phyloP scores from a whole-genome alignment of 2,797 vertebrate species.

The Fringilla coelebs region DNA sequence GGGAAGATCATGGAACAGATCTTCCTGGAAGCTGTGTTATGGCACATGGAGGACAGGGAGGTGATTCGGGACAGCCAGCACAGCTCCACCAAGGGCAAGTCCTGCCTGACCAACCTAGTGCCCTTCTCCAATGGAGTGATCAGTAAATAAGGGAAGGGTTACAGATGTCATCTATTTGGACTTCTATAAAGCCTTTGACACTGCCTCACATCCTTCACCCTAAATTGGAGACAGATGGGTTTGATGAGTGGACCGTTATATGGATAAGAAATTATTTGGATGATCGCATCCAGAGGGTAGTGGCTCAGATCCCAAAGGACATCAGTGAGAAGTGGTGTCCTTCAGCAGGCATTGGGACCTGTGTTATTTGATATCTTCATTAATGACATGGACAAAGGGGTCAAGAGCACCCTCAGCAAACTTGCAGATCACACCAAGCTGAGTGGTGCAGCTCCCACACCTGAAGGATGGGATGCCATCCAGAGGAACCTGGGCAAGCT shows the following conservation, averaged over 20 bases:
- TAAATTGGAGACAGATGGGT: not conserved
- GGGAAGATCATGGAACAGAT: not conserved
- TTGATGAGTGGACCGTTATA: not conserved
- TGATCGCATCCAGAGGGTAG: not conserved
- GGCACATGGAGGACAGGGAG: not conserved
- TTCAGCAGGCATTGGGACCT: rapidly evolving
- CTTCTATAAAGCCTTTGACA: not conserved
- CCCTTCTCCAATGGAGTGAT: not conserved
- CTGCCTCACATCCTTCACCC: not conserved
- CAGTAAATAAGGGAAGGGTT: no score
- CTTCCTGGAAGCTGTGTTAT: not conserved
- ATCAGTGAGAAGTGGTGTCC: not conserved
- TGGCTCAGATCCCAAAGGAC: not conserved
- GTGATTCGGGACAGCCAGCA: not conserved
- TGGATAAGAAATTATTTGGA: not conserved
- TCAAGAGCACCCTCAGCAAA: not conserved
- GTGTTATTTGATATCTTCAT: not conserved
- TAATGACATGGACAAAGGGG: not conserved
- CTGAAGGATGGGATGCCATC: not conserved
- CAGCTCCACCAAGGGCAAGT: not conserved
- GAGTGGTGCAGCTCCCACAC: not conserved
- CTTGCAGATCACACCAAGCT: not conserved
- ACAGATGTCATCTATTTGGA: not conserved
- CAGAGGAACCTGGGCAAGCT: not conserved
- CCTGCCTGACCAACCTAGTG: not conserved